phyloP scores from a whole-genome alignment of 1,140 invertebrate species.

The Orchesella cincta region DNA sequence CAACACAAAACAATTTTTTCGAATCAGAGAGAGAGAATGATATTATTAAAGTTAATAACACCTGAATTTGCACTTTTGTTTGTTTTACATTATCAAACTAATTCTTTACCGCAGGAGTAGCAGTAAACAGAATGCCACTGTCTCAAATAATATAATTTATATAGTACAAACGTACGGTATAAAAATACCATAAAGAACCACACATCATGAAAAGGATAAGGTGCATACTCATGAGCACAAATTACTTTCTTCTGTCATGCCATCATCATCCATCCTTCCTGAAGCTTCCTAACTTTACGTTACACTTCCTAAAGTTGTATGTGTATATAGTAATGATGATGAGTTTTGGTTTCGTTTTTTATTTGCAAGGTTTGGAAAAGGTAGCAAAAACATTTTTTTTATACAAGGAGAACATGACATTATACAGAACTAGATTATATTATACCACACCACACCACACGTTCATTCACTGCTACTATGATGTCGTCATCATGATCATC shows the following conservation, averaged over 20 bases:
- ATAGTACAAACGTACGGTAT: too few species aligned
- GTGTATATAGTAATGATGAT: neutral
- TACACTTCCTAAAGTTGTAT: neutral
- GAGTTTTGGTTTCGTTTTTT: neutral
- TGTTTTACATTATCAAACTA: too few species aligned
- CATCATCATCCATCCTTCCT: neutral
- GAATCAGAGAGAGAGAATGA: too few species aligned
- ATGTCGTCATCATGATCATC: neutral
- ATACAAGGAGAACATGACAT: too few species aligned
- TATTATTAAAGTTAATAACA: neutral
- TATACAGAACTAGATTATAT: too few species aligned
- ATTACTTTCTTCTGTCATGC: neutral
- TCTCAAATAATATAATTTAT: too few species aligned
- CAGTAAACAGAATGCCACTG: too few species aligned
- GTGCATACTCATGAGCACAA: neutral
- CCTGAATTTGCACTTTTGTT: neutral
- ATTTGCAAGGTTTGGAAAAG: too few species aligned
- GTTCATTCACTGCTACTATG: too few species aligned
- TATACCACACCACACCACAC: too few species aligned
- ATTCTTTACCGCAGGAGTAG: neutral
- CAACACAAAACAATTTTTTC: too few species aligned
- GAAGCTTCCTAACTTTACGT: neutral
- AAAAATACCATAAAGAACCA: neutral
- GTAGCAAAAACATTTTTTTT: too few species aligned
- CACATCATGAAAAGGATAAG: neutral